Evolutionary conservation across 2,888 invertebrate genomes (phyloP).

Genomic region (Amphipoea lucens): DNA sequence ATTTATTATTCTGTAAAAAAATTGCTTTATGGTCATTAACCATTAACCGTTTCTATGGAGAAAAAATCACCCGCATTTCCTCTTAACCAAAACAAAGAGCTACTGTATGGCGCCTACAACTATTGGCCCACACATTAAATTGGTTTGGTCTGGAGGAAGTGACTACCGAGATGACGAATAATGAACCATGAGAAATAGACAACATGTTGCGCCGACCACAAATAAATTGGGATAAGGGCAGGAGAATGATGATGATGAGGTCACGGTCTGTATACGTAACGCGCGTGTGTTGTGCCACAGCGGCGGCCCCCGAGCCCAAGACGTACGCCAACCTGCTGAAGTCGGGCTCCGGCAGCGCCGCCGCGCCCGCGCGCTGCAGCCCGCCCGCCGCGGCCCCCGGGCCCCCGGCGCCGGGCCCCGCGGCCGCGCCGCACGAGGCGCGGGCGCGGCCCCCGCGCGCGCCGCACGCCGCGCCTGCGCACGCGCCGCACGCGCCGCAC

Average conservation of each 20-base stretch:
- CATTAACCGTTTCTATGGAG: too few species aligned
- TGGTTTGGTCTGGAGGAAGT: background rate
- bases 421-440: constrained; percentile 67
- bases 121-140: background rate
- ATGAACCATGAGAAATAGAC: too few species aligned
- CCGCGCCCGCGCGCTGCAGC: constrained; percentile 74
- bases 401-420: constrained; percentile 89
- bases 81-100: background rate
- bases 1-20: too few species aligned
- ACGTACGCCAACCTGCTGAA: constrained; percentile 97
- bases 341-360: constrained; percentile 84
- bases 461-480: constrained; percentile 66
- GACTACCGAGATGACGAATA: background rate
- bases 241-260: too few species aligned
- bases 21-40: too few species aligned
- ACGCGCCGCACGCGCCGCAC: constrained; percentile 17
- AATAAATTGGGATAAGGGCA: background rate
- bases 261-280: background rate
- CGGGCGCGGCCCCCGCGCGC: constrained; percentile 64
- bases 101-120: background rate
- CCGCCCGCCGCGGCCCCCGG: constrained; percentile 75
- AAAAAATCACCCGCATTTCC: too few species aligned
- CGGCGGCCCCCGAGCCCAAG: constrained; percentile 92
- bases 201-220: too few species aligned
- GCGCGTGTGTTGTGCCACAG: constrained; percentile 38